Percentiles rank a stretch among this genome's conserved stretches.
Evolutionary conservation across 2,888 invertebrate species (phyloP).

Genomic region (Mechanitis messenoides): DNA sequence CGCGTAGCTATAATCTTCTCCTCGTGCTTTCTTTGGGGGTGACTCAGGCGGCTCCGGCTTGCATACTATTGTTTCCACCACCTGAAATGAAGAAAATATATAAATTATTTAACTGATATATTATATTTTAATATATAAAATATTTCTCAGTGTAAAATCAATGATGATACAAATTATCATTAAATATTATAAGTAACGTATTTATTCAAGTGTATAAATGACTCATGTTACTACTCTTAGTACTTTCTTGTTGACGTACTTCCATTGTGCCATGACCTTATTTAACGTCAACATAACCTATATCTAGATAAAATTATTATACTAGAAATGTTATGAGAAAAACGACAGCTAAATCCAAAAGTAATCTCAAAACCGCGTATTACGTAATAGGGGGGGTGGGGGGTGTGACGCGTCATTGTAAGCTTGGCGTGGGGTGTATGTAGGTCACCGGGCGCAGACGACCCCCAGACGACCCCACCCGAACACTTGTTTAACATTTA

Average conservation of each 20-base stretch:
- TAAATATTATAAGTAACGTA: background rate
- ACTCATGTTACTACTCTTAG: background rate
- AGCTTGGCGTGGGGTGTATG: slow-evolving; percentile 39
- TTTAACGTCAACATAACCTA: slow-evolving; percentile 1
- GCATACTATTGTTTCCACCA: slow-evolving; percentile 68
- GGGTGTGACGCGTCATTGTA: slow-evolving; percentile 24
- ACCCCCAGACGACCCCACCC: slow-evolving; percentile 67
- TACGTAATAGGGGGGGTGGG: slow-evolving; percentile 56
- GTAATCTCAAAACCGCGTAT: slow-evolving; percentile 35
- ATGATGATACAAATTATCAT: no score
- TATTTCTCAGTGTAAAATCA: no score
- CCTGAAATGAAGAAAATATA: slow-evolving; percentile 54
- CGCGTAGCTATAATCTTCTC: slow-evolving; percentile 74
- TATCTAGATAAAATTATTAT: background rate
- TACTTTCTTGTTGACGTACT: no score
- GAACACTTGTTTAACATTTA: slow-evolving; percentile 21
- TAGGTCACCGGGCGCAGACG: slow-evolving; percentile 73
- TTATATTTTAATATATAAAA: no score
- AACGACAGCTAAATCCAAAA: slow-evolving; percentile 37
- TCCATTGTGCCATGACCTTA: background rate
- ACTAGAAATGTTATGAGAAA: background rate
- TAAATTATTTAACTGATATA: no score
- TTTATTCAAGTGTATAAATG: background rate
- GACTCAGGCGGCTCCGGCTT: slow-evolving; percentile 78
- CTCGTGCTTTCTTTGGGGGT: slow-evolving; percentile 81